A percentile compares a stretch with the other conserved stretches of the same genome.
Evolutionary conservation across 1,140 invertebrate genomes (phyloP).

Genomic region (Lerema accius): DNA sequence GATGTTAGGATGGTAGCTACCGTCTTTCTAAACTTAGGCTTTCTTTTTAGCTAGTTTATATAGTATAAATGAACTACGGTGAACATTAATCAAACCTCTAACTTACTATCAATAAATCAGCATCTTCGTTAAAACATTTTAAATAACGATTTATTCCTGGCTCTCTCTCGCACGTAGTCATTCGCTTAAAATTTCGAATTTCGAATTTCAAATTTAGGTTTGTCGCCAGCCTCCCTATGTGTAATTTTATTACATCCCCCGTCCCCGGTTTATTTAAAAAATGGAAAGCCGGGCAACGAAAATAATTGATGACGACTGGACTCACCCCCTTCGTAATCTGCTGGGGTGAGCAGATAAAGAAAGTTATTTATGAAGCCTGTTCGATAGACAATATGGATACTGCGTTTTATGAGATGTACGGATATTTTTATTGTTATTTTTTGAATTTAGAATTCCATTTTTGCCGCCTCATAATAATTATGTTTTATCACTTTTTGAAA

Average conservation of each 20-base stretch:
- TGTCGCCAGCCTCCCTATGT: slow-evolving; percentile 41
- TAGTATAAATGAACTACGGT: too few relatives aligned
- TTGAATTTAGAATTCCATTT: neutral
- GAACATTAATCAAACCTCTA: too few relatives aligned
- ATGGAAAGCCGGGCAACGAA: slow-evolving; percentile 69
- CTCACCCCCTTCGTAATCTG: slow-evolving; percentile 66
- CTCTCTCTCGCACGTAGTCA: neutral
- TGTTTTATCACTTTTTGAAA: too few relatives aligned
- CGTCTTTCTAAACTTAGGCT: neutral
- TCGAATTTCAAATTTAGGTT: slow-evolving; percentile 29
- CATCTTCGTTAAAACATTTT: neutral
- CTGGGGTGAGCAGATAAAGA: slow-evolving; percentile 39
- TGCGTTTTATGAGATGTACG: neutral
- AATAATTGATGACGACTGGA: slow-evolving; percentile 75
- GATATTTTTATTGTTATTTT: slow-evolving; percentile 5
- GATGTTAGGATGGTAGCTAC: neutral
- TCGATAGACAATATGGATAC: slow-evolving; percentile 17
- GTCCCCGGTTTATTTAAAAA: slow-evolving; percentile 74
- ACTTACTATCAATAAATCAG: too few relatives aligned
- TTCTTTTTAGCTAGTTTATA: too few relatives aligned
- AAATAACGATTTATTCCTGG: neutral
- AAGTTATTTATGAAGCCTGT: slow-evolving; percentile 32
- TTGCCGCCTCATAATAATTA: neutral
- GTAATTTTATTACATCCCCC: slow-evolving; percentile 73
- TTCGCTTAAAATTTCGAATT: slow-evolving; percentile 29